Conservation (phyloP, 2,113 vertebrate species). For the Gallinago undulata region DNA sequence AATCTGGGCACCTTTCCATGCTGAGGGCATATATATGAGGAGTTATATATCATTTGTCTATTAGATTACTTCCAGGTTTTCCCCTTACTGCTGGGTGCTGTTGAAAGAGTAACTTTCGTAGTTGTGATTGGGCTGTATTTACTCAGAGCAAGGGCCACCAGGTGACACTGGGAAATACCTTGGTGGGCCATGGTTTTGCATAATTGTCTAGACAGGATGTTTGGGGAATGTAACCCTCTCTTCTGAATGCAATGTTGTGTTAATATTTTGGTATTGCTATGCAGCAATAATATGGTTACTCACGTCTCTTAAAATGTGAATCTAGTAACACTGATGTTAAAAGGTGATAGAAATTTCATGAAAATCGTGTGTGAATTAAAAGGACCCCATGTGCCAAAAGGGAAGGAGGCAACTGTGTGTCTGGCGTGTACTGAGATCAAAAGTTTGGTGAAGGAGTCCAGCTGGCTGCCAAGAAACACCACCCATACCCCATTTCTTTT, state of each 20-base stretch:
- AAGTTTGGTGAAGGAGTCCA: not conserved
- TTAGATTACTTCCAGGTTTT: not conserved
- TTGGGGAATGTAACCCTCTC: not conserved
- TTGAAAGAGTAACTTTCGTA: not conserved
- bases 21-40: not conserved
- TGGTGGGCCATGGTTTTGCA: not conserved
- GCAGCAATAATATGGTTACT: not conserved
- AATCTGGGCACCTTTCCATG: not conserved
- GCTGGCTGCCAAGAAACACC: not conserved
- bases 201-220: conserved; percentile 51
- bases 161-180: not conserved
- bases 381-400: not conserved
- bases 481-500: not conserved
- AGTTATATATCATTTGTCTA: not conserved
- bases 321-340: not conserved
- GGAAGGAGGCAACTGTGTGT: not conserved
- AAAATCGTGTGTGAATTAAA: not conserved
- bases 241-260: not conserved
- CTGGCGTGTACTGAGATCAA: not conserved
- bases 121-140: not conserved
- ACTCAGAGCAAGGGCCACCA: not conserved
- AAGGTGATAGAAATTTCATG: not conserved
- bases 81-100: not conserved
- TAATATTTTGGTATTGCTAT: not conserved
- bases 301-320: not conserved